Base-by-base conservation (phyloP, 2,797 vertebrate genomes). In the Arrhamphus sclerolepis region DNA sequence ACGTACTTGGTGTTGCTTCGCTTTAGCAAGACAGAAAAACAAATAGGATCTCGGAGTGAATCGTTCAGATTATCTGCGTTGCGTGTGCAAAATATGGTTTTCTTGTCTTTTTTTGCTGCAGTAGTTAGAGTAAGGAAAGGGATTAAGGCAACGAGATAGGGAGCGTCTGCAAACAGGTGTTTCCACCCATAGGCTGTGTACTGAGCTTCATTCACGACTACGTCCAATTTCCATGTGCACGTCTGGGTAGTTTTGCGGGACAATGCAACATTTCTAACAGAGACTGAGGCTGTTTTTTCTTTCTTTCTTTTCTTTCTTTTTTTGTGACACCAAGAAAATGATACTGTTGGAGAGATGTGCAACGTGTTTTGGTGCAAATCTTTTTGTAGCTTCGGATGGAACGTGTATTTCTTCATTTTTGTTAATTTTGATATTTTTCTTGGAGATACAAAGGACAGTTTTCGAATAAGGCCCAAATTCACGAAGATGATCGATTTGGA, bases 101-200 rank as follows among this genome's bases (percentile, higher is more conserved):
- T 51, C 14, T 46, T 31, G 40, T 66, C 17, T 46, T 19, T 58
- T 16, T 18, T 34, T 18, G 26, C 42, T 46, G 62, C 53, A 54
- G 61, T 66, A 57, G 49, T 60, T 46, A 41, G 19, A 53, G 49
- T 47, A 22, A 54, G 31, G 54, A 48, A 22, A 54, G 31, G 54
- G 49, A 67, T 62, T 14, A 62, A 58, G 49, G 51, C 44, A 38
- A 62, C 21, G 44, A 54, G 55, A 59, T 21, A 57, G 38, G 56
- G 60, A 67, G 48, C 61, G 44, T 58, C 70, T 75, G 72, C 85
- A 83, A 91, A 92, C 92, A 92, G 91, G 91, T 93, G 91, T 92
- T 80, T 78, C 48, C 62, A 56, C 60, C 56, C 62, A 42, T 4
- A 49, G 70, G 70, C 77, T 78, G 66, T 64, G 74, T 80, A 52